phyloP scores from a whole-genome alignment of 2,113 vertebrate genomes.

The Clarias gariepinus region DNA sequence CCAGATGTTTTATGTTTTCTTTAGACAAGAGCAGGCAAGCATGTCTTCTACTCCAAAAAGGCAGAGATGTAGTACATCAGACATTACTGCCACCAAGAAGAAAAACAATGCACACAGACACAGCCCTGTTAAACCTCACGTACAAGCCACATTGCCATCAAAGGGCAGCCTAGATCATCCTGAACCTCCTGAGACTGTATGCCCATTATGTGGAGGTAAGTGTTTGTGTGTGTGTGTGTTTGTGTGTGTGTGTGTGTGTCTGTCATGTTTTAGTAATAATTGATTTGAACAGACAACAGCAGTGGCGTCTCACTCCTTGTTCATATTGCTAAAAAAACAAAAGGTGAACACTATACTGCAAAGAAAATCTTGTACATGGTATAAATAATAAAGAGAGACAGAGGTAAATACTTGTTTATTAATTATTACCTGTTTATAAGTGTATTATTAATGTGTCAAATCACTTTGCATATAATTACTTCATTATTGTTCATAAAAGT shows the following conservation, averaged over 20 bases:
- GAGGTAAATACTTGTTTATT: no score
- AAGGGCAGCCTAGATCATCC: conserved; percentile 11
- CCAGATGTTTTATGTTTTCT: not conserved
- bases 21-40: conserved; percentile 1
- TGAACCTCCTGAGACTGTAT: conserved; percentile 53
- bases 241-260: conserved; percentile 31
- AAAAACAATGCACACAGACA: not conserved
- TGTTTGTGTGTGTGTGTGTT: conserved; percentile 52
- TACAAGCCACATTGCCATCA: not conserved
- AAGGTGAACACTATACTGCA: not conserved
- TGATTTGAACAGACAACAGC: not conserved
- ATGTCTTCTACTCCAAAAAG: not conserved
- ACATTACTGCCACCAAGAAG: not conserved
- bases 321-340: not conserved
- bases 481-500: not conserved
- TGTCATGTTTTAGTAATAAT: not conserved
- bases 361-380: not conserved
- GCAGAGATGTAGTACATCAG: not conserved
- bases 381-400: not conserved
- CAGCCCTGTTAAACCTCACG: not conserved
- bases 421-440: not conserved
- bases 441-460: not conserved
- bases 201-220: conserved; percentile 75
- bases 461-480: not conserved
- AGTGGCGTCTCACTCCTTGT: not conserved